phyloP scores from a whole-genome alignment of 2,888 invertebrate species.

The Dascillus cervinus region DNA sequence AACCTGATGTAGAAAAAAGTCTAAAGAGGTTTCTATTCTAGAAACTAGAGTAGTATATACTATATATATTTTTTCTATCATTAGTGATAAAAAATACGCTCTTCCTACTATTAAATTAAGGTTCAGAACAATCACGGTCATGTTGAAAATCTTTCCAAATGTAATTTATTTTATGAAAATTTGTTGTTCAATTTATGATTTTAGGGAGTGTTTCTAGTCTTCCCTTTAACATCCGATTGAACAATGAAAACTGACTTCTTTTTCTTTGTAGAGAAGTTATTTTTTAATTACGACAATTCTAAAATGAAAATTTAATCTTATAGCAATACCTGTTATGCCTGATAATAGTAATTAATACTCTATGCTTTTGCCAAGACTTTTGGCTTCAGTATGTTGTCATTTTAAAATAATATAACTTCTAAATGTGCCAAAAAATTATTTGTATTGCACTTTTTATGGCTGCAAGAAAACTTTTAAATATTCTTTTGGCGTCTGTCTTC shows the following conservation, averaged over 20 bases:
- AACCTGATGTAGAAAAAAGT: constrained; percentile 13
- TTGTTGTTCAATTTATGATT: constrained; percentile 15
- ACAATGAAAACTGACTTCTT: constrained; percentile 8
- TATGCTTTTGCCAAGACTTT: constrained; percentile 30
- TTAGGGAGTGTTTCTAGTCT: constrained; percentile 13
- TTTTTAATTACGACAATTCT: constrained; percentile 26
- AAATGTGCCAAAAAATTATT: constrained; percentile 23
- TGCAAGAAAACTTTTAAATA: constrained; percentile 18
- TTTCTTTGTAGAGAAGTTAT: constrained; percentile 10
- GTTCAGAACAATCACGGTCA: constrained; percentile 33
- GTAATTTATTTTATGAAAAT: constrained; percentile 17
- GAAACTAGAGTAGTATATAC: constrained; percentile 17
- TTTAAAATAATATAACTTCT: constrained; percentile 15
- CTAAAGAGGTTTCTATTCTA: no score
- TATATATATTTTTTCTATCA: constrained; percentile 41
- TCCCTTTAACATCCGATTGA: constrained; percentile 15
- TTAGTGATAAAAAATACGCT: constrained; percentile 39
- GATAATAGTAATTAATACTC: constrained; percentile 36
- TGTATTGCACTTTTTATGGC: constrained; percentile 21
- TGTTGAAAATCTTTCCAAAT: constrained; percentile 14
- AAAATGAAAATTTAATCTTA: constrained; percentile 27
- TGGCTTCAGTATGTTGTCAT: constrained; percentile 10
- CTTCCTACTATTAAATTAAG: constrained; percentile 35
- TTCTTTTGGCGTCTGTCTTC: constrained; percentile 34
- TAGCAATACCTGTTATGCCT: constrained; percentile 41